phyloP scores from a whole-genome alignment of 2,113 vertebrate species.

The Grantiella picta region DNA sequence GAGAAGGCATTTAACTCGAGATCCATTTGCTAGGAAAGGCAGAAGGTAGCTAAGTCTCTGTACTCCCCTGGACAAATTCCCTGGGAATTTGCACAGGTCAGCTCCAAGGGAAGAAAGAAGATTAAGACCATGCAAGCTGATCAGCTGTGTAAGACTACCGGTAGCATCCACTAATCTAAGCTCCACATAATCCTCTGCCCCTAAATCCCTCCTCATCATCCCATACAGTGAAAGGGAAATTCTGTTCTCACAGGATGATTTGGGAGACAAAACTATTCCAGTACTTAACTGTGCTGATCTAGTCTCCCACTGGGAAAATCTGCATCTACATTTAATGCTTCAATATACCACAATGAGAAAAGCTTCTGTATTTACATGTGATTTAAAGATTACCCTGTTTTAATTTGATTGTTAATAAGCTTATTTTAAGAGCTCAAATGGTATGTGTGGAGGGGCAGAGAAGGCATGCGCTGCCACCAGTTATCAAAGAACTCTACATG shows the following conservation, averaged over 20 bases:
- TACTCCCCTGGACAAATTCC: background rate
- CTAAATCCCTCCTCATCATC: background rate
- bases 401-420: slow-evolving; percentile 27
- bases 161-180: background rate
- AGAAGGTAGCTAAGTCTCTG: background rate
- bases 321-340: background rate
- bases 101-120: background rate
- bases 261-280: slow-evolving; percentile 9
- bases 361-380: slow-evolving; percentile 5
- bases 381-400: slow-evolving; percentile 36
- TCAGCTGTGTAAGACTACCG: background rate
- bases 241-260: background rate
- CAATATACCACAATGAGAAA: background rate
- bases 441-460: background rate
- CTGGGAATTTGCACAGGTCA: background rate
- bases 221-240: background rate
- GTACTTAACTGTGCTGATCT: slow-evolving; percentile 4
- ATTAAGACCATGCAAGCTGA: background rate
- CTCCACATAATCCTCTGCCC: background rate
- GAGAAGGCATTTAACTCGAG: background rate
- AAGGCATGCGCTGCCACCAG: background rate
- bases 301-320: slow-evolving; percentile 7
- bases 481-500: background rate
- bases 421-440: slow-evolving; percentile 9
- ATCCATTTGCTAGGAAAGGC: background rate